Conservation (phyloP, 2,113 vertebrate species). For the Dipodomys spectabilis region DNA sequence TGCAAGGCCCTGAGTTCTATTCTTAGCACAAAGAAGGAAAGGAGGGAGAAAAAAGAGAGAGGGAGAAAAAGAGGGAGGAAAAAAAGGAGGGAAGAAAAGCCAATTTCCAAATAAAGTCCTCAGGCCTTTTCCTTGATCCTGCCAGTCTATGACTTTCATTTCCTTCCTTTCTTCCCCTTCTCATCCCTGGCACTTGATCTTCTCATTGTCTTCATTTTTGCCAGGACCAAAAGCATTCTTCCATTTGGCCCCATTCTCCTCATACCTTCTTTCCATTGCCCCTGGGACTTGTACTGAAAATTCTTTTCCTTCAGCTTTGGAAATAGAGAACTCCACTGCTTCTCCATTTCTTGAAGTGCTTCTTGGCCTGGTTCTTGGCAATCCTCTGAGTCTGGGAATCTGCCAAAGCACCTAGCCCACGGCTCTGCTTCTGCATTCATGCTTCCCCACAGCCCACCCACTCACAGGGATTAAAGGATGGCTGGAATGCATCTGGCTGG, state of each 20-base stretch:
- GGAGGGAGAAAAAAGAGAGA: too few species aligned
- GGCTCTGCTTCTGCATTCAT: neutral
- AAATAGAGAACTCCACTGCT: neutral
- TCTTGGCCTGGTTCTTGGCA: neutral
- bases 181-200: neutral
- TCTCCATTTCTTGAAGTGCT: neutral
- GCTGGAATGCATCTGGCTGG: accelerated
- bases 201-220: neutral
- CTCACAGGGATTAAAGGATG: neutral
- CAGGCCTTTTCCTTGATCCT: neutral
- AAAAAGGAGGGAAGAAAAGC: neutral
- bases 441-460: too few species aligned
- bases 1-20: too few species aligned
- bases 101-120: neutral
- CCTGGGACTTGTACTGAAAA: neutral
- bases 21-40: neutral
- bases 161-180: neutral
- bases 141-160: accelerated
- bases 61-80: neutral
- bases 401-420: neutral
- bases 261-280: neutral
- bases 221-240: neutral
- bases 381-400: neutral
- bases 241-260: neutral
- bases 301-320: neutral